phyloP scores from a whole-genome alignment of 2,797 vertebrate genomes.

The Coreius guichenoti region DNA sequence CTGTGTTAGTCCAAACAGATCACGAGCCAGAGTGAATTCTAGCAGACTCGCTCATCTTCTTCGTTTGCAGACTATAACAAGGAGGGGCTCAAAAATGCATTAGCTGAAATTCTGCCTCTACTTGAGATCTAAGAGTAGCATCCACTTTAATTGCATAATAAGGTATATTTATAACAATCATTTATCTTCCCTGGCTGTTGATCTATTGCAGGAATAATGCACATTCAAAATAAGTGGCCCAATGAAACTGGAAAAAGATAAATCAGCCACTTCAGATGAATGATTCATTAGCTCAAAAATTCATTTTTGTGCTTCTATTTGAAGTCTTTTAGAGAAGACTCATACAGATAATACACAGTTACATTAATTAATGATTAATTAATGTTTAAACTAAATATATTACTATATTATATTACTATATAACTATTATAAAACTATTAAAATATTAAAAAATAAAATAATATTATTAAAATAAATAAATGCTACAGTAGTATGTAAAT shows the following conservation, averaged over 20 bases:
- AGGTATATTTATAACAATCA: neutral
- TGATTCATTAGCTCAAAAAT: neutral
- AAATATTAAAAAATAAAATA: neutral
- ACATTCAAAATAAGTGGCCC: neutral
- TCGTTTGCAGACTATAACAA: neutral
- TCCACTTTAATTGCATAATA: constrained; percentile 17
- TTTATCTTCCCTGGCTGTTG: constrained; percentile 5
- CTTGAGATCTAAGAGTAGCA: constrained; percentile 23
- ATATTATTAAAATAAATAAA: neutral
- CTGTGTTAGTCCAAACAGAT: neutral
- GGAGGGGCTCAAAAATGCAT: neutral
- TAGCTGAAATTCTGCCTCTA: constrained; percentile 22
- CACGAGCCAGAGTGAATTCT: neutral
- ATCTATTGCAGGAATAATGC: neutral
- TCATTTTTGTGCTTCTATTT: neutral
- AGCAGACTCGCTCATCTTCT: constrained; percentile 11
- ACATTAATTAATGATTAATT: no score
- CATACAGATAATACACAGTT: no score
- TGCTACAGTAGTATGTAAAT: neutral
- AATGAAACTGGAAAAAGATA: neutral
- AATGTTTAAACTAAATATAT: no score
- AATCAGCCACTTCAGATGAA: neutral
- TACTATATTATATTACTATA: no score
- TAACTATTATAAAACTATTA: no score
- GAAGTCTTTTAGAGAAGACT: neutral